These are phyloP conservation scores for Zeus faber DNA, from an alignment of 2,113 vertebrate genomes.

Conservation along the genomic window DNA sequence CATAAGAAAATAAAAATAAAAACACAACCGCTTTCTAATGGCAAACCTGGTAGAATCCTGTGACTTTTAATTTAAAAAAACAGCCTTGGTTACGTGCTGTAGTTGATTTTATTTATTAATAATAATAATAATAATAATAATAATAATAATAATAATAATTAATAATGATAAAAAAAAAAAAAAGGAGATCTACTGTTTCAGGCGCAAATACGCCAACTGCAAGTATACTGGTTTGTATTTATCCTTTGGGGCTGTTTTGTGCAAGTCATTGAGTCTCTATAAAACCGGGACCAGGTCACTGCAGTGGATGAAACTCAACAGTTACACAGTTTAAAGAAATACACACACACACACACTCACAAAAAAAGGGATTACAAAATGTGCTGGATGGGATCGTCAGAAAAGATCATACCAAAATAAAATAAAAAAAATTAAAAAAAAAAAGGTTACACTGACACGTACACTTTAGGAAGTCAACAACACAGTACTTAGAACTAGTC, in stretches of 20 bases:
- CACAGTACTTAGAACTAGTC: slow-evolving; percentile 79
- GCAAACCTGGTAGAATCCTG: not conserved
- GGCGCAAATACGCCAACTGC: not conserved
- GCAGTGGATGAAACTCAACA: slow-evolving; percentile 47
- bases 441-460: slow-evolving; percentile 57
- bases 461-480: slow-evolving; percentile 64
- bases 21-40: not conserved
- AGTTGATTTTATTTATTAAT: too few species aligned
- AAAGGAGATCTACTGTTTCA: too few species aligned
- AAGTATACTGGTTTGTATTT: slow-evolving; percentile 12
- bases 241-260: slow-evolving; percentile 22
- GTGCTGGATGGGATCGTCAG: slow-evolving; percentile 46
- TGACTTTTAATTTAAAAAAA: not conserved
- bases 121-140: too few species aligned
- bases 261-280: slow-evolving; percentile 25
- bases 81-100: too few species aligned
- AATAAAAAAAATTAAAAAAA: slow-evolving; percentile 17
- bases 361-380: slow-evolving; percentile 34
- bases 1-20: too few species aligned
- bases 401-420: slow-evolving; percentile 27
- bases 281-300: slow-evolving; percentile 31
- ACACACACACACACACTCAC: slow-evolving; percentile 10
- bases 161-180: too few species aligned
- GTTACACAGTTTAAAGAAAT: slow-evolving; percentile 37
- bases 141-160: too few species aligned